phyloP scores from a whole-genome alignment of 2,113 vertebrate genomes.

The Myrmophylax atrothorax region DNA sequence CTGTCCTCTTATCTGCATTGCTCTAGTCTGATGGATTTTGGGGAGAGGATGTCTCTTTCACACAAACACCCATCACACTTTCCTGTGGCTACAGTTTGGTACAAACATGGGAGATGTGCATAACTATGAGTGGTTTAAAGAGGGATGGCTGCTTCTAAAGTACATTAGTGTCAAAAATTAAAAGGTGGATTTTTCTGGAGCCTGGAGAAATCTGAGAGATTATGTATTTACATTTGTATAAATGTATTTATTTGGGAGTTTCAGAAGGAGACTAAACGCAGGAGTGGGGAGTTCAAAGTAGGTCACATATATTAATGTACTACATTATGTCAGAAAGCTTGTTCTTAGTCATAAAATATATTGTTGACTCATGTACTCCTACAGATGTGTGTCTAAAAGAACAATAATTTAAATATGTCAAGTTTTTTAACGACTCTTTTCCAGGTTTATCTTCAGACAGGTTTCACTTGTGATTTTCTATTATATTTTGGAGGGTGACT shows the following conservation, averaged over 20 bases:
- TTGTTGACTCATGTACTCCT: conserved; percentile 18
- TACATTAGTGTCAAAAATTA: not conserved
- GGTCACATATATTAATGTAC: not conserved
- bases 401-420: not conserved
- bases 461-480: not conserved
- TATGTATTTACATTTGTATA: not conserved
- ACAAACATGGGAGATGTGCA: rapidly evolving
- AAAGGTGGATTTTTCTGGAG: not conserved
- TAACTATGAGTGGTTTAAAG: not conserved
- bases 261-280: not conserved
- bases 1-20: rapidly evolving
- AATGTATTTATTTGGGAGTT: conserved; percentile 5
- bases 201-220: not conserved
- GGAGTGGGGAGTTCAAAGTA: not conserved
- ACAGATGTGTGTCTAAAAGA: not conserved
- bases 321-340: not conserved
- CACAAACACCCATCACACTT: rapidly evolving
- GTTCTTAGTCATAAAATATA: conserved; percentile 22
- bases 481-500: not conserved
- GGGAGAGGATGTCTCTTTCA: not conserved
- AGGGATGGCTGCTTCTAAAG: not conserved
- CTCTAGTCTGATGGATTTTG: not conserved
- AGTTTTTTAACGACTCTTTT: not conserved
- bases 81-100: rapidly evolving
- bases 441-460: not conserved